A percentile compares a stretch with the other conserved stretches of the same genome.
Conservation (phyloP, 1,140 invertebrate genomes). For the Procambarus virginalis region DNA sequence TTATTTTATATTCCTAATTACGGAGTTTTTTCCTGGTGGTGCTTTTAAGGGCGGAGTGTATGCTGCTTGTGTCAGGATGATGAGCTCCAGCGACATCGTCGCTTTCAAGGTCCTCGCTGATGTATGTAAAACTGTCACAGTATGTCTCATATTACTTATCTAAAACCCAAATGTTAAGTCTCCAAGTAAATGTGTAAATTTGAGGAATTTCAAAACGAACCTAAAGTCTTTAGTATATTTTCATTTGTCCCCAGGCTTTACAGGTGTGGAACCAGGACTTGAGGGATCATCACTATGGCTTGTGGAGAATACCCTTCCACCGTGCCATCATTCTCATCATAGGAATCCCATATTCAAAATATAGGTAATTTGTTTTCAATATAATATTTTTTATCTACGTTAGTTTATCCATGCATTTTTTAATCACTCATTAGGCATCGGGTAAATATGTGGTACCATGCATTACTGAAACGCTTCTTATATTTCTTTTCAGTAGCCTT, state of each 20-base stretch:
- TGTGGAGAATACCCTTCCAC: constrained; percentile 49
- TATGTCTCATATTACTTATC: not conserved
- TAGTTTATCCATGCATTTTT: too few species aligned
- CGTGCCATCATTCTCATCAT: constrained; percentile 29
- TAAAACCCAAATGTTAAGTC: not conserved
- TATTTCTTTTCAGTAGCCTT: too few species aligned
- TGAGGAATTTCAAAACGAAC: not conserved
- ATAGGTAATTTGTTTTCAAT: constrained; percentile 16
- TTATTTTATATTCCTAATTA: too few species aligned
- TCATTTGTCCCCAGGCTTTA: constrained; percentile 14
- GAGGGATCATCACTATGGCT: constrained; percentile 36
- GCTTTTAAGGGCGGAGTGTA: constrained; percentile 4
- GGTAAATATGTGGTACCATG: too few species aligned
- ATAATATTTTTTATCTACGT: too few species aligned
- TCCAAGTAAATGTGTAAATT: not conserved
- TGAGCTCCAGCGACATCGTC: not conserved
- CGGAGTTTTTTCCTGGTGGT: not conserved
- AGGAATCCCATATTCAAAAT: constrained; percentile 46
- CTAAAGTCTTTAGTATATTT: too few species aligned
- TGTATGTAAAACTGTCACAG: not conserved
- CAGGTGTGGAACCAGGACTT: constrained; percentile 28
- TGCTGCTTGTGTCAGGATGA: constrained; percentile 17
- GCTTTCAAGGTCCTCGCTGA: constrained; percentile 1
- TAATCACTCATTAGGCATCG: too few species aligned
- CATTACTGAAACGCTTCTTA: too few species aligned